Evolutionary conservation across 2,797 vertebrate species (phyloP), one percentile per base, ranked within the genome.

Genomic region (Malacoctenus gilli): DNA sequence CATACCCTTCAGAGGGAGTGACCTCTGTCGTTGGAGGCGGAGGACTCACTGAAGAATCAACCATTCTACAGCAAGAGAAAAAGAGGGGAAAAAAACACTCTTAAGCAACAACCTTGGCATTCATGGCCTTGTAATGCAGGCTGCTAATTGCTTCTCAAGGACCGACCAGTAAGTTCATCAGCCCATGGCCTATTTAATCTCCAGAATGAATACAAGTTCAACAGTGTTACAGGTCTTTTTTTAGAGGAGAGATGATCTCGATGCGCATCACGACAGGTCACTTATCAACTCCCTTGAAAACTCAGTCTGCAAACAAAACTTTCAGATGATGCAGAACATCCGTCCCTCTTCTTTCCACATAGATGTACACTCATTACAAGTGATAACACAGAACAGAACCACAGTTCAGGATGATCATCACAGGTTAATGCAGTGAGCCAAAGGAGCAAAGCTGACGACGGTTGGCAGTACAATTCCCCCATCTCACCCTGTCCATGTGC

Each of bases 51-150:
- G 57, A 50, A 53, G 59, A 16, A 32, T 54, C 32, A 41, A 22
- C 13, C 59, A 59, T 70, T 79, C 75, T 76, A 47, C 32, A 54
- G n/a, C 32, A 19, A 62, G 11, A 4, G 74, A 53, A 30, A 59
- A 51, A 1, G 22, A 62, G 11, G 4, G 72, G 47, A 30, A 62
- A 51, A 1, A 73, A 60, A 55, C 7, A 39, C 4, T 51, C 20
- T 7, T 60, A 31, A 28, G 49, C 21, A 50, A 41, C 3, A 60
- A 38, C 12, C 44, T 35, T 61, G 14, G 28, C 5, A 43, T 54
- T 35, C 30, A 13, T 13, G 32, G 51, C 7, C 8, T 15, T 7
- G 32, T 5, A 50, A 35, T 4, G 37, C 28, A 15, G 44, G 12
- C 49, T 25, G 7, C 2, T 38, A 43, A 59, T 59, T 18, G 35